These are phyloP conservation scores for Drosophila ficusphila DNA, from an alignment of 1,140 invertebrate genomes.

Conservation along the genomic window DNA sequence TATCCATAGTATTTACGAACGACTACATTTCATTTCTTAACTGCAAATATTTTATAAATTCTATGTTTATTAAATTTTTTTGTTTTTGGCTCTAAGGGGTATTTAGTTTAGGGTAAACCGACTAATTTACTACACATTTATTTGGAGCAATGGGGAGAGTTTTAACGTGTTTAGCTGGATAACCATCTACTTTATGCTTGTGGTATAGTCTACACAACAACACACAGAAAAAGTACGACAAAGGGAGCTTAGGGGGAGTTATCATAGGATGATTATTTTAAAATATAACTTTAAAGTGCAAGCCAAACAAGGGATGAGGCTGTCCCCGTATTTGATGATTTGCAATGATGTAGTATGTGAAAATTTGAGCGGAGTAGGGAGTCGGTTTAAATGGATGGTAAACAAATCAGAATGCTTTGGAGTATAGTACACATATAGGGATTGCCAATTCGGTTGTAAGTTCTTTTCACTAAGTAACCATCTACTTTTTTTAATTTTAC, in stretches of 20 bases:
- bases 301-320: slow-evolving; percentile 28
- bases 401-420: slow-evolving; percentile 15
- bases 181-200: slow-evolving; percentile 13
- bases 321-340: slow-evolving; percentile 8
- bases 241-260: slow-evolving; percentile 10
- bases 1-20: slow-evolving; percentile 1
- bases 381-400: slow-evolving; percentile 23
- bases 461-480: slow-evolving; percentile 3
- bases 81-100: background rate
- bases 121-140: slow-evolving; percentile 37
- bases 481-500: slow-evolving; percentile 11
- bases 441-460: slow-evolving; percentile 15
- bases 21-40: background rate
- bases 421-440: slow-evolving; percentile 9
- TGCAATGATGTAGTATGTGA: slow-evolving; percentile 18
- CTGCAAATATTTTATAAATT: background rate
- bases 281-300: slow-evolving; percentile 27
- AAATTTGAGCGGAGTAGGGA: background rate
- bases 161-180: slow-evolving; percentile 23
- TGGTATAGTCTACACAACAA: slow-evolving; percentile 12
- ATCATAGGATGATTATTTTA: slow-evolving; percentile 18
- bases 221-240: slow-evolving; percentile 30
- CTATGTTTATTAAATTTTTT: background rate
- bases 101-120: background rate
- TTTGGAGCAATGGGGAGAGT: slow-evolving; percentile 3